Conservation (phyloP, 2,888 invertebrate species). For the Athalia circularis region DNA sequence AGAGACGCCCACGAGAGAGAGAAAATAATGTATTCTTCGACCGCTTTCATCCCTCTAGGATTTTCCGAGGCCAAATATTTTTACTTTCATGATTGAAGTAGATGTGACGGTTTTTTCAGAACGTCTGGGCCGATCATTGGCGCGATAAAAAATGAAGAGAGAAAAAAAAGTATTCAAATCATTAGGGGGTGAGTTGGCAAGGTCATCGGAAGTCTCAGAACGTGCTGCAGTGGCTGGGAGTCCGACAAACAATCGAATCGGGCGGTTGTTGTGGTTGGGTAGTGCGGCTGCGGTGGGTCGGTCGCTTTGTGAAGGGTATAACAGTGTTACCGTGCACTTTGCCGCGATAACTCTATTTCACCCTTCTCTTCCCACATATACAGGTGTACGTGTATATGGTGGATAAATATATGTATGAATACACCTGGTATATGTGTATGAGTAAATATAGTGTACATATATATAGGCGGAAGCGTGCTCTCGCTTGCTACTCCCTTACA, state of each 20-base stretch:
- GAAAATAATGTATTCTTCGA: too few relatives aligned
- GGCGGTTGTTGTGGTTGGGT: conserved; percentile 58
- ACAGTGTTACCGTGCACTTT: conserved; percentile 73
- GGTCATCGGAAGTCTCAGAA: conserved; percentile 2
- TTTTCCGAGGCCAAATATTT: too few relatives aligned
- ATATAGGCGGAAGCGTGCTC: not conserved
- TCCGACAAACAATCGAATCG: conserved; percentile 49
- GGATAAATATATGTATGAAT: too few relatives aligned
- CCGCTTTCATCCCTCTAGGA: too few relatives aligned
- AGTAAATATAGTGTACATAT: too few relatives aligned
- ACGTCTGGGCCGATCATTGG: too few relatives aligned
- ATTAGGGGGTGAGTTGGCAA: not conserved
- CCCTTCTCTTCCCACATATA: conserved; percentile 10
- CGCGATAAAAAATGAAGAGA: too few relatives aligned
- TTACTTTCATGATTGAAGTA: not conserved
- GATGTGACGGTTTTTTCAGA: not conserved
- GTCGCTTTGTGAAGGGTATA: conserved; percentile 69
- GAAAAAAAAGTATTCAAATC: not conserved
- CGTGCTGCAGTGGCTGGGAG: conserved; percentile 18
- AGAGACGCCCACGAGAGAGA: too few relatives aligned
- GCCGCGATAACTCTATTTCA: conserved; percentile 70
- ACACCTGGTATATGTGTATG: too few relatives aligned
- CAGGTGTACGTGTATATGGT: not conserved
- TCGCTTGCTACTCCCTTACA: conserved; percentile 4
- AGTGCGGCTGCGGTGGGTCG: conserved; percentile 47